Evolutionary conservation across 2,113 vertebrate genomes (phyloP), one percentile per base, ranked within the genome.

Genomic region (Nibea coibor): DNA sequence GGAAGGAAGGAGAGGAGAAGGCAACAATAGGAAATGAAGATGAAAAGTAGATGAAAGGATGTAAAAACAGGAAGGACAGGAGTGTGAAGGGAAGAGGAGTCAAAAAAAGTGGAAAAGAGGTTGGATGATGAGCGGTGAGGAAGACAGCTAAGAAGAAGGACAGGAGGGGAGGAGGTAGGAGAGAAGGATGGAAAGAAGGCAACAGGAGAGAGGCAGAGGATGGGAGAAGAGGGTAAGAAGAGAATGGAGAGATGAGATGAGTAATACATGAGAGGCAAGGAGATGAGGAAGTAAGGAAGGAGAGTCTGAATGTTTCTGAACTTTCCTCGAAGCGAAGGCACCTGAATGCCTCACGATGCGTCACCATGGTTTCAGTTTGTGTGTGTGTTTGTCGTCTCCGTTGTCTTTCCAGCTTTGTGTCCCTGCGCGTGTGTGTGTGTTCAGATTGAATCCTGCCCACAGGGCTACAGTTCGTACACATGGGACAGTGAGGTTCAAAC

Each of bases 401-500:
- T 66, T 72, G 61, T 80, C 42, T 63, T 11, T 35, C 17, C 6
- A 0, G 20, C 47, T 16, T 17, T 4, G 31, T n/a, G 48, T 54
- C 10, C 14, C 8, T 16, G 24, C 19, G 35, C 19, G 51, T 58
- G 53, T 61, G 65, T 66, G 10, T 16, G 28, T n/a, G 66, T 70
- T 58, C 68, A 75, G 86, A 91, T 89, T 90, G 87, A 93, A 90
- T 87, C 67, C 54, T 28, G 54, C 75, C 84, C 83, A 45, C 51
- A 31, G 90, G 89, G 89, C 79, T 12, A 24, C 77, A 48, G 39
- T 9, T 1, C 12, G 10, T 28, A n/a, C 85, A 78, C 42, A 10
- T 4, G 87, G 88, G 89, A 83, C 74, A 1, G 10, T 0, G 10
- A 71, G 89, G 75, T 65, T 88, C 88, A 93, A 93, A 93, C 91